phyloP scores from a whole-genome alignment of 2,797 vertebrate genomes.

The Sebastes aleutianus region DNA sequence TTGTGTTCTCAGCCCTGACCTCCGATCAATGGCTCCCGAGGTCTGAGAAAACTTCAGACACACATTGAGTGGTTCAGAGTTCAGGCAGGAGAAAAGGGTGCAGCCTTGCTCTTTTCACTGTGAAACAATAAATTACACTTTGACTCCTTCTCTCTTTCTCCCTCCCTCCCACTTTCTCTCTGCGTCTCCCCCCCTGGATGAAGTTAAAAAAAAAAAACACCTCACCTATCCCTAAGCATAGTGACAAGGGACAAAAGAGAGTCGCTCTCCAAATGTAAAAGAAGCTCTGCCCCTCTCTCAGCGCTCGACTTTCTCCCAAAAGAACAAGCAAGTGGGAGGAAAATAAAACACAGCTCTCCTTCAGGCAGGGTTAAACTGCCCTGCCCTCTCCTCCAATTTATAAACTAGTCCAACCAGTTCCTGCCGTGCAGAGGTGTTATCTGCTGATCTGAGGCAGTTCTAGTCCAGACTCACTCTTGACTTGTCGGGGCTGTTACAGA shows the following conservation, averaged over 20 bases:
- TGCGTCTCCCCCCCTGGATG: not conserved
- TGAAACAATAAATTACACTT: slow-evolving; percentile 86
- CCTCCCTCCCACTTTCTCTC: slow-evolving; percentile 53
- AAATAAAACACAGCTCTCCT: slow-evolving; percentile 60
- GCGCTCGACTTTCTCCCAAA: slow-evolving; percentile 48
- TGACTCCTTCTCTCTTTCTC: slow-evolving; percentile 61
- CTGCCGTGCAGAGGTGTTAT: slow-evolving; percentile 68
- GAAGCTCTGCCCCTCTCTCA: slow-evolving; percentile 30
- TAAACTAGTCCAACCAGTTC: slow-evolving; percentile 85
- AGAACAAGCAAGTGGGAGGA: slow-evolving; percentile 55
- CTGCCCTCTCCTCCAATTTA: slow-evolving; percentile 77
- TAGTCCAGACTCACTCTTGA: slow-evolving; percentile 68
- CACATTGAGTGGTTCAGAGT: slow-evolving; percentile 75
- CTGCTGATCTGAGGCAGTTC: slow-evolving; percentile 71
- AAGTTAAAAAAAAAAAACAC: slow-evolving; percentile 18
- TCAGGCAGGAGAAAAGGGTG: slow-evolving; percentile 75
- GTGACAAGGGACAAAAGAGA: slow-evolving; percentile 44
- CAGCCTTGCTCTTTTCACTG: slow-evolving; percentile 79
- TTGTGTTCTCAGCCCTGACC: slow-evolving; percentile 61
- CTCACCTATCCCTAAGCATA: slow-evolving; percentile 58
- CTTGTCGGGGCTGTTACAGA: slow-evolving; percentile 55
- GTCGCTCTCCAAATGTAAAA: slow-evolving; percentile 21
- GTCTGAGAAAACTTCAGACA: slow-evolving; percentile 70
- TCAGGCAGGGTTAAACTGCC: slow-evolving; percentile 74
- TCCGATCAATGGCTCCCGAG: slow-evolving; percentile 65